Percentiles rank a stretch among this genome's conserved stretches.
phyloP scores from a whole-genome alignment of 2,888 invertebrate genomes.

The Dilophus febrilis region DNA sequence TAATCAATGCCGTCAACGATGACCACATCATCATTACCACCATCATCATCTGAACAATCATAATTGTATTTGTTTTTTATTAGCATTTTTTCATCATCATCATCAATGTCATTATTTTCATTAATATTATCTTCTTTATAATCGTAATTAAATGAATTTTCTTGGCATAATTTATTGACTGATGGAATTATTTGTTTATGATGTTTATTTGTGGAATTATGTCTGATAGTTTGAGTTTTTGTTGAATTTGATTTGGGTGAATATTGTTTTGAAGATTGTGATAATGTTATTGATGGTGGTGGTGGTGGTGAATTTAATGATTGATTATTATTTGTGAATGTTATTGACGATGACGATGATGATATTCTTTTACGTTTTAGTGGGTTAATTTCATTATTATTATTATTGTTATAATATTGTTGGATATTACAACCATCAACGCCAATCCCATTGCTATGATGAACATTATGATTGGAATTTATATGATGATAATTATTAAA shows the following conservation, averaged over 20 bases:
- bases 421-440: too few relatives aligned
- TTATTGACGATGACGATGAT: conserved; percentile 21
- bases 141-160: too few relatives aligned
- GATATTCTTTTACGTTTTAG: conserved; percentile 20
- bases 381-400: conserved; percentile 9
- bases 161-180: too few relatives aligned
- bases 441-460: too few relatives aligned
- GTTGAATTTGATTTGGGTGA: too few relatives aligned
- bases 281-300: conserved; percentile 5
- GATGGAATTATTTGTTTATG: too few relatives aligned
- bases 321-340: conserved; percentile 26
- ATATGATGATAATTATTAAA: too few relatives aligned
- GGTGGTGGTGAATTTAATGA: conserved; percentile 32
- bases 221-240: too few relatives aligned
- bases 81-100: conserved; percentile 11
- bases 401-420: conserved; percentile 19
- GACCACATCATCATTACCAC: conserved; percentile 13
- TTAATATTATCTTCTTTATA: too few relatives aligned
- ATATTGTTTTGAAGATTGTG: conserved; percentile 2
- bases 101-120: too few relatives aligned
- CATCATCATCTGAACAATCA: conserved; percentile 28
- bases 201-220: too few relatives aligned
- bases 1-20: conserved; percentile 20
- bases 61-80: conserved; percentile 13
- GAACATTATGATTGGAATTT: conserved; percentile 12